A percentile compares a stretch with the other conserved stretches of the same genome.
These are phyloP conservation scores for Rhopalosiphum nymphaeae DNA, from an alignment of 2,888 invertebrate species.

Conservation along the genomic window DNA sequence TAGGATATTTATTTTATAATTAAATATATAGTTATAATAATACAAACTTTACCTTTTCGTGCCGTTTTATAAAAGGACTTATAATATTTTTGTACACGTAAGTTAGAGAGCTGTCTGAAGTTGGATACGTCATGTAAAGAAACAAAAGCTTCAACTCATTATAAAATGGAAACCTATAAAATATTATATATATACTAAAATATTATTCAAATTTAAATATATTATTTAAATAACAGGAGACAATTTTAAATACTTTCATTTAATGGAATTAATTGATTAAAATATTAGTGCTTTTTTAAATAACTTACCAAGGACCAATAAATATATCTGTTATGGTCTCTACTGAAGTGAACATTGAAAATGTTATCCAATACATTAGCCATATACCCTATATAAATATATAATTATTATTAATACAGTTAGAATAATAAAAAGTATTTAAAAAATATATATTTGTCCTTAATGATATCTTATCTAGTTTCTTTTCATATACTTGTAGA, in stretches of 20 bases:
- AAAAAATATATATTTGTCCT: not conserved
- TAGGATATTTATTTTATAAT: not conserved
- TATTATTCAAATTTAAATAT: not conserved
- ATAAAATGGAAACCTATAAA: constrained; percentile 57
- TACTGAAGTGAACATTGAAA: constrained; percentile 56
- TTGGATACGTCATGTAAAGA: constrained; percentile 60
- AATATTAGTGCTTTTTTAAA: not conserved
- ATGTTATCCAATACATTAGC: constrained; percentile 63
- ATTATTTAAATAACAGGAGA: not conserved
- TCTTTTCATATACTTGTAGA: not conserved
- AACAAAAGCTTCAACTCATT: constrained; percentile 59
- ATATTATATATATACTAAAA: not conserved
- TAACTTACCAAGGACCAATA: constrained; percentile 57
- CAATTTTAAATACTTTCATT: not conserved
- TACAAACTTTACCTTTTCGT: constrained; percentile 49
- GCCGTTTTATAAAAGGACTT: constrained; percentile 47
- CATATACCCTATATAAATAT: constrained; percentile 47
- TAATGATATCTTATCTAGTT: constrained; percentile 11
- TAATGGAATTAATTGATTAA: not conserved
- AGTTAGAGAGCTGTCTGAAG: constrained; percentile 55
- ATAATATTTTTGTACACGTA: constrained; percentile 59
- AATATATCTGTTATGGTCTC: constrained; percentile 57
- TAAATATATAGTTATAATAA: not conserved
- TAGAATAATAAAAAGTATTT: not conserved
- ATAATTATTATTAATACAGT: constrained; percentile 3